A percentile compares a stretch with the other conserved stretches of the same genome.
Evolutionary conservation across 2,888 invertebrate species (phyloP).

Genomic region (Scrobipalpa costella): DNA sequence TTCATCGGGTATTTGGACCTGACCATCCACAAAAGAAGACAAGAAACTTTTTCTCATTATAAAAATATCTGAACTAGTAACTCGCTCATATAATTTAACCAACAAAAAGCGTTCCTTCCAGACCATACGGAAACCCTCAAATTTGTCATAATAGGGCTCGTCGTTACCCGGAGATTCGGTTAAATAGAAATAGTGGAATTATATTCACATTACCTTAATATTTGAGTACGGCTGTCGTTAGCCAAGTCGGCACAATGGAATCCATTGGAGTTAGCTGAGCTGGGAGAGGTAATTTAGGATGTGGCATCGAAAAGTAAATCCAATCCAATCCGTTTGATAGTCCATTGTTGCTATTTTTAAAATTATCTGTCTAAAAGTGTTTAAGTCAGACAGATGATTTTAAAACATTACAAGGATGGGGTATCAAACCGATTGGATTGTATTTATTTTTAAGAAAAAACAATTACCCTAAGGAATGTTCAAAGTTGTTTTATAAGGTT

Average conservation of each 20-base stretch:
- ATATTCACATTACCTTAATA: slow-evolving; percentile 71
- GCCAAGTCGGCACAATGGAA: slow-evolving; percentile 57
- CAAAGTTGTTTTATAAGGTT: too few relatives aligned
- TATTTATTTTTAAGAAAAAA: too few relatives aligned
- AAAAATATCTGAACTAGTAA: not conserved
- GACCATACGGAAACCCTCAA: slow-evolving; percentile 14
- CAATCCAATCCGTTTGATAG: too few relatives aligned
- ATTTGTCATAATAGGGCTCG: slow-evolving; percentile 26
- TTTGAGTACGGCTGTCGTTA: slow-evolving; percentile 57
- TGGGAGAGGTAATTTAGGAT: slow-evolving; percentile 11
- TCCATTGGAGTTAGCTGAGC: slow-evolving; percentile 45
- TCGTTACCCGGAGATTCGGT: slow-evolving; percentile 23
- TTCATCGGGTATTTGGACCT: too few relatives aligned
- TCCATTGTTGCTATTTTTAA: too few relatives aligned
- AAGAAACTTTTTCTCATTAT: not conserved
- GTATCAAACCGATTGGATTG: too few relatives aligned
- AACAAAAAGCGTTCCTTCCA: not conserved
- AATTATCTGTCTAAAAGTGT: too few relatives aligned
- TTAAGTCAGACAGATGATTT: too few relatives aligned
- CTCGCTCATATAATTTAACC: slow-evolving; percentile 5
- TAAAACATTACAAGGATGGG: too few relatives aligned
- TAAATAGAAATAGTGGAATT: slow-evolving; percentile 59
- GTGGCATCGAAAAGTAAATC: not conserved
- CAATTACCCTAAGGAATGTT: too few relatives aligned
- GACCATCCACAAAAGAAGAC: not conserved